Base-by-base conservation (phyloP, 1,140 invertebrate genomes). In the Stegodyphus dumicola region DNA sequence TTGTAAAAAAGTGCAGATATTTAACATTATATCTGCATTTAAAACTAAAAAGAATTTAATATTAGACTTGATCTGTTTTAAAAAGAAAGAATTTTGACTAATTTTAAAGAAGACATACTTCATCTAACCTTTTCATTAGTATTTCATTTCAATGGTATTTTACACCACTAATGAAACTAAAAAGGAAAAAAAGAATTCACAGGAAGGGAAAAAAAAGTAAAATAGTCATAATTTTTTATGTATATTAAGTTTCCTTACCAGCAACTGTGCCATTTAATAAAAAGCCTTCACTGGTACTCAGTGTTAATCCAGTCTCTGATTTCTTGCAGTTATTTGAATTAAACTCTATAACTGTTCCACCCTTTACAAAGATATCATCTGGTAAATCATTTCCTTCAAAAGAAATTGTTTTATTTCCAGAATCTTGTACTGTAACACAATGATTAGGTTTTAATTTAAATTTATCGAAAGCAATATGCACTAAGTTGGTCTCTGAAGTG, bases 231-330 rank as follows among this genome's bases (percentile, higher is more conserved):
- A 33, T 33, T 33, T 33, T 33, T 33, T 33, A 33, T 33, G 3
- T 33, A 33, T 3, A 33, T 33, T 15, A 60, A 60, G 15, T 10
- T 60, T 10, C 15, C 76, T 77, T 53, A 86, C 84, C 69, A 13
- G 84, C 49, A 60, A 78, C 54, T 10, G 84, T 86, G 9, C 66
- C 76, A 73, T 86, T 86, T 1, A 86, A 15, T 6, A 73, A 9
- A 65, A 86, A 86, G 9, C 84, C 84, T 52, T 51, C 67, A 53
- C 49, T n/a, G 6, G 84, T 78, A 9, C n/a, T 10, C 17, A 86
- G 66, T n/a, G 15, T 6, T 2, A 0, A 6, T 5, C n/a, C 49
- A 6, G 48, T 18, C 78, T 64, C 53, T 13, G 73, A 48, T 15
- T n/a, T 17, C 15, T 52, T 54, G 18, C 84, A 86, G 18, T 78